Evolutionary conservation across 1,140 invertebrate species (phyloP).

Genomic region (Nephotettix cincticeps): DNA sequence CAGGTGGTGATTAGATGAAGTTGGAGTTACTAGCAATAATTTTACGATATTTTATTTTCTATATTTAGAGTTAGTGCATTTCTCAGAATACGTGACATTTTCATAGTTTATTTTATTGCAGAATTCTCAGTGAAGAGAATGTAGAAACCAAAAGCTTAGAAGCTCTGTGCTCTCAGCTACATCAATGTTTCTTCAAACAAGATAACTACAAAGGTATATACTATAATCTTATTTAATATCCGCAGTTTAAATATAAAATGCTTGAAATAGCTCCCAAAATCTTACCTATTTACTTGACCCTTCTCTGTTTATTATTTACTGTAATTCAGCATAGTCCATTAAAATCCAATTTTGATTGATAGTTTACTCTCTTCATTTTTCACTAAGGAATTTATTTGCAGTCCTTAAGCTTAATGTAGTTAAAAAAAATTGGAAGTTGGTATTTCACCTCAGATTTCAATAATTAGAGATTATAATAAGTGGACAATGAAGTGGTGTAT

Average conservation of each 20-base stretch:
- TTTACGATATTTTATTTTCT: too few species aligned
- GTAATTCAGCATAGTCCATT: neutral
- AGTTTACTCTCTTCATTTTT: neutral
- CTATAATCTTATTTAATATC: neutral
- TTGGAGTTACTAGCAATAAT: too few species aligned
- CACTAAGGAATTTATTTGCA: too few species aligned
- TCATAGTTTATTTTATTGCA: too few species aligned
- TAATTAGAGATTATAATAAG: too few species aligned
- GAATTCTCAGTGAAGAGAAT: conserved; percentile 65
- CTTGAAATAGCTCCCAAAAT: conserved; percentile 15
- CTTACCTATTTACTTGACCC: neutral
- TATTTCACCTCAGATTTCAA: too few species aligned
- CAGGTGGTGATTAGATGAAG: too few species aligned
- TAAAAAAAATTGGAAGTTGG: too few species aligned
- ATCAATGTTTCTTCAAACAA: conserved; percentile 52
- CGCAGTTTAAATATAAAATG: conserved; percentile 9
- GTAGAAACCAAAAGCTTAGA: conserved; percentile 64
- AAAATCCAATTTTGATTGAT: neutral
- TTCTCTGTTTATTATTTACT: neutral
- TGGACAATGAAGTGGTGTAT: too few species aligned
- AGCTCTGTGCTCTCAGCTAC: conserved; percentile 62
- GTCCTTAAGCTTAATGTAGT: too few species aligned
- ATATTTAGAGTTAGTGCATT: too few species aligned
- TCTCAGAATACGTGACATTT: too few species aligned
- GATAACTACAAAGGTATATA: conserved; percentile 36